Evolutionary conservation across 2,113 vertebrate species (phyloP), one percentile per base, ranked within the genome.

Genomic region (Pelecanus crispus): DNA sequence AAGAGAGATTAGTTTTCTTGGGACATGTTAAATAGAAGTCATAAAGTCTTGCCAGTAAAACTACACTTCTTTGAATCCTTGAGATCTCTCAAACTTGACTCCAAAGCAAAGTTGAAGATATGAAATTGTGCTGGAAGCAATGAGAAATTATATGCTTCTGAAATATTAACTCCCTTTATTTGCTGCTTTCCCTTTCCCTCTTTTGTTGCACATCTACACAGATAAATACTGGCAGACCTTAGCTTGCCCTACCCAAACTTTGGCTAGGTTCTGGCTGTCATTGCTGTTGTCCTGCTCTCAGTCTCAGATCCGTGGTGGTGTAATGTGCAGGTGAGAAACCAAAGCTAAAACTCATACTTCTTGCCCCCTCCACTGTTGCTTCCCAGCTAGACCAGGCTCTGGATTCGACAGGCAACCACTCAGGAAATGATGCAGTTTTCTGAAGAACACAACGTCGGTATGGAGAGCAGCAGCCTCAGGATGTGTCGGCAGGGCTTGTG

Each of bases 361-460:
- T 52, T 58, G 2, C 20, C 38, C 29, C 6, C 17, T 66, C 15
- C 29, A 10, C n/a, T 31, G 7, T 21, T 77, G 49, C 50, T 50
- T 49, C 36, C 17, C 32, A 75, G 22, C 4, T n/a, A 59, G 44
- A 19, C 19, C 71, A 45, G 29, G 12, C 5, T 81, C n/a, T 72
- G 58, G n/a, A 52, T 71, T 59, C 2, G 3, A 18, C 16, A 59
- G 16, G 44, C 36, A 58, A 29, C 22, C 21, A 6, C 36, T 38
- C 40, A 53, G 36, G 50, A 7, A 34, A 63, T 4, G 31, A 17
- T 38, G 38, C 8, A 13, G 11, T 24, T 31, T 56, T 84, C 59
- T 50, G 62, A 78, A 40, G 61, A 32, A 10, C 17, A 32, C 20
- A 5, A 6, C 1, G 1, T 40, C 1, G 2, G 21, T 49, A 13